Percentiles rank a stretch among this genome's conserved stretches.
These are phyloP conservation scores for Elegia similella DNA, from an alignment of 2,888 invertebrate species.

Conservation along the genomic window DNA sequence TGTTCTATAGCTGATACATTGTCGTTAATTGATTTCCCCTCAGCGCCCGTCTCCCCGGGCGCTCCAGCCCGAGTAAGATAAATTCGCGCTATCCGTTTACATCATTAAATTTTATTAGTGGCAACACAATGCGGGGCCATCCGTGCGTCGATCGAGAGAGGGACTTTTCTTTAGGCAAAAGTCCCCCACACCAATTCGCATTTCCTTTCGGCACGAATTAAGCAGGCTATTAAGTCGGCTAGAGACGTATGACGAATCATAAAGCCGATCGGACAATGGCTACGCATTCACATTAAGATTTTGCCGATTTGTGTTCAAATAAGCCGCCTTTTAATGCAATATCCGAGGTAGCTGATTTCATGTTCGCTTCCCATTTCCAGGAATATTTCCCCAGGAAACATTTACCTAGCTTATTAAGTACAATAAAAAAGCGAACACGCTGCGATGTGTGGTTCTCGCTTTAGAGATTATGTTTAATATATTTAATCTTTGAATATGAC, in stretches of 20 bases:
- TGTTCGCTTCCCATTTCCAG: constrained; percentile 32
- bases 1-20: constrained; percentile 62
- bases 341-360: constrained; percentile 28
- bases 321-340: constrained; percentile 38
- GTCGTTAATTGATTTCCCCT: constrained; percentile 73
- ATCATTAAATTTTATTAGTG: constrained; percentile 81
- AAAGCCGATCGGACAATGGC: constrained; percentile 60
- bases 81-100: constrained; percentile 80
- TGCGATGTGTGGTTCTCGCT: too few species aligned
- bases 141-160: constrained; percentile 57
- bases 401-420: background rate
- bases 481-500: too few species aligned
- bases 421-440: background rate
- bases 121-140: constrained; percentile 67
- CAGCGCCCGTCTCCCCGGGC: constrained; percentile 56
- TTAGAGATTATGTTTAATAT: too few species aligned
- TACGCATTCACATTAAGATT: constrained; percentile 54
- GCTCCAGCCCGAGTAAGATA: constrained; percentile 65
- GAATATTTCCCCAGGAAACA: constrained; percentile 33
- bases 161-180: constrained; percentile 64
- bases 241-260: constrained; percentile 76
- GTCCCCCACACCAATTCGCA: constrained; percentile 65
- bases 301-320: constrained; percentile 50
- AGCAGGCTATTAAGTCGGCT: constrained; percentile 76
- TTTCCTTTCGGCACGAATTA: constrained; percentile 78